Conservation (phyloP, 2,888 invertebrate genomes). For the Drosophila glabriapex region DNA sequence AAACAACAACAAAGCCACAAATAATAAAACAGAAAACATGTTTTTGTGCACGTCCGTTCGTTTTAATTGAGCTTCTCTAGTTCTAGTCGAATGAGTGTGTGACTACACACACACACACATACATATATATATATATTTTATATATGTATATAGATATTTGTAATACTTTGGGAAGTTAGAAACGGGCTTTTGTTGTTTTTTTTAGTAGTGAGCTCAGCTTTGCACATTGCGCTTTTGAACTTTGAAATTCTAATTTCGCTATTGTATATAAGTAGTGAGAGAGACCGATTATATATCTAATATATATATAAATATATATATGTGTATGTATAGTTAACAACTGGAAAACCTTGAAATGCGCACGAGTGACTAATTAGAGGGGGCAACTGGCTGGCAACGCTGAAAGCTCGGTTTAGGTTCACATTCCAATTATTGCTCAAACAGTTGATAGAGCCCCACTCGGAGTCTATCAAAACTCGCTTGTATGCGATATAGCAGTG, state of each 20-base stretch:
- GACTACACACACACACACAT: background rate
- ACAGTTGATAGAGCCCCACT: background rate
- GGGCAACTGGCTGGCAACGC: constrained; percentile 16
- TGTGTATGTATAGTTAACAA: constrained; percentile 42
- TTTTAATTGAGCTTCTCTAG: constrained; percentile 53
- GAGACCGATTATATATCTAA: background rate
- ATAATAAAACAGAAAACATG: constrained; percentile 55
- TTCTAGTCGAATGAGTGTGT: constrained; percentile 35
- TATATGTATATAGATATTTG: constrained; percentile 9
- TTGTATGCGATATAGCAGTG: background rate
- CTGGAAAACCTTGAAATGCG: constrained; percentile 76
- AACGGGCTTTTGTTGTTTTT: constrained; percentile 12
- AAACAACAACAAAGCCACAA: constrained; percentile 6
- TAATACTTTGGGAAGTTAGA: constrained; percentile 21
- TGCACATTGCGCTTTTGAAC: constrained; percentile 61
- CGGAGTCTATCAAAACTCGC: background rate
- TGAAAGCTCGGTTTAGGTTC: constrained; percentile 33
- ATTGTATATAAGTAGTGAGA: constrained; percentile 8
- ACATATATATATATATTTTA: background rate
- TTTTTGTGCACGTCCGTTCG: constrained; percentile 62
- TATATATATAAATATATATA: constrained; percentile 1
- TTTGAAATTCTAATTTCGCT: constrained; percentile 52
- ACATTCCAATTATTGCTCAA: constrained; percentile 40
- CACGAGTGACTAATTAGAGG: constrained; percentile 78
- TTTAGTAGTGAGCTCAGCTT: constrained; percentile 46